Base-by-base conservation (phyloP, 2,888 invertebrate species). In the Drosophila putrida region DNA sequence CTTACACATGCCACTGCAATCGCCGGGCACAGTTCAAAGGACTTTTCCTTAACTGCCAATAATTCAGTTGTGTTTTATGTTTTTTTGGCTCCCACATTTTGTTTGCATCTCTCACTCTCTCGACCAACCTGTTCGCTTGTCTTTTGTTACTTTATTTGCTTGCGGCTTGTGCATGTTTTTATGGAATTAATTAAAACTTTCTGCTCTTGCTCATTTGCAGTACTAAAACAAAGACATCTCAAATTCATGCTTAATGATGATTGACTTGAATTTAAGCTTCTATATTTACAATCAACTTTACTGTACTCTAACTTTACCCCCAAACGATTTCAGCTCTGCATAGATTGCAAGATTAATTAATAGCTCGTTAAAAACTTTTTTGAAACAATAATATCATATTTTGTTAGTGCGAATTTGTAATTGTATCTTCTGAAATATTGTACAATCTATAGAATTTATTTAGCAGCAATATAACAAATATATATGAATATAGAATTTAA, bases 101-200 rank as follows among this genome's bases (percentile, higher is more conserved):
- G 63, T 69, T 72, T 67, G 43, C 39, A 49, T 63, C 63, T 38
- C 50, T 62, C 39, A 31, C 31, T 36, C 39, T 27, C 13, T 44
- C 44, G 33, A 11, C 41, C 33, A 25, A 38, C 49, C 27, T 41
- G 54, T 51, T 57, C 47, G 51, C 58, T 50, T 79, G 65, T 60
- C 61, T 77, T 65, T 59, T 66, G 64, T 59, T 51, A 44, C 25
- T 47, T 57, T 82, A 71, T 80, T 80, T 71, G 79, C 80, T 66
- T 82, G 82, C 66, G 82, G 82, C 78, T 72, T 86, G 68, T 65
- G 55, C 81, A 78, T 82, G 81, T 76, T 85, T 82, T 84, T 82
- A 78, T 73, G 76, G 85, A 78, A 85, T 88, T 85, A 85, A 85
- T 88, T 85, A 85, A 85, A 85, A 85, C 82, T 85, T 85, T 75